Base-by-base conservation (phyloP, 2,888 invertebrate species). In the Drosophila lacicola region DNA sequence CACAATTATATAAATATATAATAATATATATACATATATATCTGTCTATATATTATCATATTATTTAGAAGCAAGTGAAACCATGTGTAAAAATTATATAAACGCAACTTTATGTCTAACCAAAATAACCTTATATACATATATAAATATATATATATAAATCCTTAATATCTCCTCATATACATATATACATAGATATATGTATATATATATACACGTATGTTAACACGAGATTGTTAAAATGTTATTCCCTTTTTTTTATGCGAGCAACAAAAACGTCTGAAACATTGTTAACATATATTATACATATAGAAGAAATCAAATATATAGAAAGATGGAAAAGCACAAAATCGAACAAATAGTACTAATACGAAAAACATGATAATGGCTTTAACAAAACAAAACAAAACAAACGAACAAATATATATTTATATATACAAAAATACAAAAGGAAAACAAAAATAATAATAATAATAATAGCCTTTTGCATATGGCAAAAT, bases 221-320 rank as follows among this genome's bases (percentile, higher is more conserved):
- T 55, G 47, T 37, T 54, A 50, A 58, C 56, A 25, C 36, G 36
- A 73, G 36, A 63, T 74, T 74, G 75, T 73, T 73, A 63, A 70
- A 69, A 9, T 19, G 47, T 62, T 37, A 50, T 44, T 57, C 33
- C 14, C 17, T 17, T 25, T 54, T 45, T 60, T 54, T 37, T 36
- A 51, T 21, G 33, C 57, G 61, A 61, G 45, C 49, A 60, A 61
- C 41, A 45, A 19, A 29, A 73, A 62, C 50, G 37, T 60, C 55
- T 60, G 63, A 54, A 60, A 50, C 44, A 71, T 76, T 74, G 74
- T 76, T 76, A 74, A 74, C 49, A 70, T 29, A 44, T 17, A 51
- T 19, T 41, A 56, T 14, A 60, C 19, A 14, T 25, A 57, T 9
- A 65, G 41, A 41, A 46, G 17, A 56, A 39, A n/a, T 6, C 19